Percentiles rank a stretch among this genome's conserved stretches.
These are phyloP conservation scores for Sebastes taczanowskii DNA, from an alignment of 2,797 vertebrate genomes.

Conservation along the genomic window DNA sequence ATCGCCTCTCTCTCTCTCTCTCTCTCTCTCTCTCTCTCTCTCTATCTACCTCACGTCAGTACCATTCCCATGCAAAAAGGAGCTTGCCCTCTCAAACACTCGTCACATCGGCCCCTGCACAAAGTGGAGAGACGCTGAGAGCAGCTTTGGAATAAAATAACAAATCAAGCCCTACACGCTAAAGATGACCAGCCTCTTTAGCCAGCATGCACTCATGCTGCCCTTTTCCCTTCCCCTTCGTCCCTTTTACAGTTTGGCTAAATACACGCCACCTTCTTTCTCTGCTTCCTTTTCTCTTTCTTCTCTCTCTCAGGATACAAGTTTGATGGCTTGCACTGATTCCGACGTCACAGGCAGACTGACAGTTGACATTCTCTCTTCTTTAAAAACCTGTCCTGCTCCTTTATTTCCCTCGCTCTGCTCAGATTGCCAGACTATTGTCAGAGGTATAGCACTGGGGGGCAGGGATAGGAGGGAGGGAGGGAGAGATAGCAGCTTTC, in stretches of 20 bases:
- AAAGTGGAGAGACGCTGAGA: slow-evolving; percentile 52
- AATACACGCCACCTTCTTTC: slow-evolving; percentile 33
- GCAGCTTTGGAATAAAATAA: slow-evolving; percentile 53
- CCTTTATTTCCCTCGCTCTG: slow-evolving; percentile 69
- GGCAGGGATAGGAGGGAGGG: neutral
- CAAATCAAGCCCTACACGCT: slow-evolving; percentile 47
- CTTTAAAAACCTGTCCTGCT: slow-evolving; percentile 76
- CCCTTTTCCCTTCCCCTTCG: slow-evolving; percentile 32
- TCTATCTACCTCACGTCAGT: slow-evolving; percentile 3
- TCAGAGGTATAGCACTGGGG: slow-evolving; percentile 64
- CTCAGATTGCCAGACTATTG: slow-evolving; percentile 76
- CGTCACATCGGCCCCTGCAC: neutral
- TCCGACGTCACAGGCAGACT: slow-evolving; percentile 75
- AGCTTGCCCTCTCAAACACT: slow-evolving; percentile 43
- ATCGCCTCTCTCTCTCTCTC: slow-evolving; percentile 17
- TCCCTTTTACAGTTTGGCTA: slow-evolving; percentile 40
- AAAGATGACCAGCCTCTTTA: slow-evolving; percentile 53
- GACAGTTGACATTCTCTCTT: slow-evolving; percentile 88
- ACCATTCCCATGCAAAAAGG: slow-evolving; percentile 22
- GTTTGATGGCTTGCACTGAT: slow-evolving; percentile 72
- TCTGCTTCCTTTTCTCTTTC: slow-evolving; percentile 24
- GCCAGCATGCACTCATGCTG: slow-evolving; percentile 21
- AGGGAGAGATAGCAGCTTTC: slow-evolving; percentile 65
- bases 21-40: neutral
- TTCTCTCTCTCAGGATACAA: slow-evolving; percentile 51